These are phyloP conservation scores for Anguilla obscura DNA, from an alignment of 2,797 vertebrate species.

Conservation along the genomic window DNA sequence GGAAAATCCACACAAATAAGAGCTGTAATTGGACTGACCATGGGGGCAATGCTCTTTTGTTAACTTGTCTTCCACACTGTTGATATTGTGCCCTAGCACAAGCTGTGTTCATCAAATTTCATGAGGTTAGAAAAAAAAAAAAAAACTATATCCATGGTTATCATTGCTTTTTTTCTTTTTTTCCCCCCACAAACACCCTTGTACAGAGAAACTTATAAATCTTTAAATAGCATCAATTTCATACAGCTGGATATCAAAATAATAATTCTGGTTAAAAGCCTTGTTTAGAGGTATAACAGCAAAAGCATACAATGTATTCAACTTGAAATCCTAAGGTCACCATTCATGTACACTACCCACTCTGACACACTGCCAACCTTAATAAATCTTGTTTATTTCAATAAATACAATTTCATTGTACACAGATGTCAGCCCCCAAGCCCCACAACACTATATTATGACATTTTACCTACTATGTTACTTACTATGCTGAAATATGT, in stretches of 20 bases:
- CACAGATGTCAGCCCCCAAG: background rate
- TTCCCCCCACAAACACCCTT: background rate
- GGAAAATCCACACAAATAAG: conserved; percentile 17
- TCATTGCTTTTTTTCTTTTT: background rate
- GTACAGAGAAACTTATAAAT: background rate
- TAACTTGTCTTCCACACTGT: conserved; percentile 17
- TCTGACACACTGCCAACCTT: background rate
- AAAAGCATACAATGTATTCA: background rate
- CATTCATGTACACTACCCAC: background rate
- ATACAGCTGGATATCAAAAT: background rate
- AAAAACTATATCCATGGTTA: background rate
- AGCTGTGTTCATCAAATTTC: conserved; percentile 1
- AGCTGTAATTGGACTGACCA: conserved; percentile 22
- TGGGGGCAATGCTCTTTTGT: conserved; percentile 12
- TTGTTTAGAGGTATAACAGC: background rate
- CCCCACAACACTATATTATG: background rate
- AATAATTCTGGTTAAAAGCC: background rate
- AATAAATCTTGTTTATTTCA: background rate
- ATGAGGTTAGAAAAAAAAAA: background rate
- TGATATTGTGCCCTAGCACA: background rate
- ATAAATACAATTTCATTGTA: background rate
- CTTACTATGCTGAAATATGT: background rate
- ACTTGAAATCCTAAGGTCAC: background rate
- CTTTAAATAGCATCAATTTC: background rate
- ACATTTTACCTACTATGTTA: background rate